Evolutionary conservation across 35 echinoderm and acorn worm genomes (phyloP), one percentile per base, ranked within the genome.

Genomic region (Chiridota heheva): DNA sequence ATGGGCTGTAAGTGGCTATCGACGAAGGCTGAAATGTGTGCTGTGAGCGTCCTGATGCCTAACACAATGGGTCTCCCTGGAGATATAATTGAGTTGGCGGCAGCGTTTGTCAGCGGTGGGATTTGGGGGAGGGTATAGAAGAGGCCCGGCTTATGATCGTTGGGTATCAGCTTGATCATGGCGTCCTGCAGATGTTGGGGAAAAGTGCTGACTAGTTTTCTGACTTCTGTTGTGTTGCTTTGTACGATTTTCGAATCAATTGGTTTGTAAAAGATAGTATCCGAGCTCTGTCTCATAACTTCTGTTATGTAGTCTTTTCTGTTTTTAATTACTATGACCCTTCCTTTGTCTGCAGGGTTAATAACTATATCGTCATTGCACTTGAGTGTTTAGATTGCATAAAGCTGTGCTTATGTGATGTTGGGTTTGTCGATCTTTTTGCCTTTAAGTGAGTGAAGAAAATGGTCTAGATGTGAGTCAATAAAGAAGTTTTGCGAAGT

Each of bases 391-490:
- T 34, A 10, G 69, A 73, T 26, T 5, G 37, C 69, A 1, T 44
- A 44, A 34, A 13, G 13, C n/a, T 72, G 38, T 33, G 25, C n/a
- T 44, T 13, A 42, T 18, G 32, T 24, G 6, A 36, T 36, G 39
- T 67, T 18, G 29, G 26, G 26, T 29, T 8, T 2, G 5, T 38
- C 36, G 20, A 0, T 69, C 41, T 39, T 34, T 13, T 39, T 69
- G 12, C 65, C 65, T 20, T 69, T 18, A 17, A 69, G 65, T 17
- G 26, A 69, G 41, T 20, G 30, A n/a, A 69, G 16, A 69, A 37
- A 69, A 38, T 69, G 33, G 22, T 69, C 35, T 39, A 69, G 65
- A 39, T 69, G 65, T 7, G 65, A n/a, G n/a, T n/a, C n/a, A n/a
- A n/a, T n/a, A n/a, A n/a, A n/a, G n/a, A n/a, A n/a, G n/a, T n/a